Base-by-base conservation (phyloP, 2,797 vertebrate genomes). In the Pipistrellus kuhlii region DNA sequence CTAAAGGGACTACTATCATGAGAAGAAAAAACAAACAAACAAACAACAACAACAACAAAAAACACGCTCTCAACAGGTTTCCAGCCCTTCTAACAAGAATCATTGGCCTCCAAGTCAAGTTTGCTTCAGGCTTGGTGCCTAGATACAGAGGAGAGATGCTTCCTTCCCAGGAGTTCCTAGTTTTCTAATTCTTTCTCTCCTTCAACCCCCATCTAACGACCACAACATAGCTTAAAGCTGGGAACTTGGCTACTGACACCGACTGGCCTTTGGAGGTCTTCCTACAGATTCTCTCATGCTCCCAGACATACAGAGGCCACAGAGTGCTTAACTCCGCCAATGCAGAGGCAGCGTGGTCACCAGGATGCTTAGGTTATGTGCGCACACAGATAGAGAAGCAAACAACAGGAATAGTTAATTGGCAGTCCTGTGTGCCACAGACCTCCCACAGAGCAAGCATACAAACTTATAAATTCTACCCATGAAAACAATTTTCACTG, bases 391-490 rank as follows among this genome's bases (percentile, higher is more conserved):
- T 0, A 89, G 80, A 71, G 76, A 91, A 48, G 68, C 27, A 78
- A 9, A 53, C 64, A 62, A 68, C 27, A 87, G 92, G 83, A 85
- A 93, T 69, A 96, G 85, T 48, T 76, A 95, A 95, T 92, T 81
- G 94, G 82, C 30, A 86, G 80, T 64, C 96, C 44, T 91, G 6
- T 87, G 72, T 3, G n/a, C 41, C 88, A 72, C 4, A 71, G 77
- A 83, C 91, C 69, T 94, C 84, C 81, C 91, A 93, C 87, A 83
- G 88, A 94, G 94, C 91, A 91, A 88, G 88, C 81, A 25, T 32
- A 91, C 48, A 85, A 85, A 94, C 77, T 66, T 91, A 85, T 71
- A 88, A 87, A 93, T 91, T 96, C 73, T 86, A 90, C 18, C 83
- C 35, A 35, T 96, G 81, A 80, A 96, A 96, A 94, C 77, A 91